Percentiles rank a stretch among this genome's conserved stretches.
Evolutionary conservation across 2,888 invertebrate genomes (phyloP).

Genomic region (Entomobrya multifasciata): DNA sequence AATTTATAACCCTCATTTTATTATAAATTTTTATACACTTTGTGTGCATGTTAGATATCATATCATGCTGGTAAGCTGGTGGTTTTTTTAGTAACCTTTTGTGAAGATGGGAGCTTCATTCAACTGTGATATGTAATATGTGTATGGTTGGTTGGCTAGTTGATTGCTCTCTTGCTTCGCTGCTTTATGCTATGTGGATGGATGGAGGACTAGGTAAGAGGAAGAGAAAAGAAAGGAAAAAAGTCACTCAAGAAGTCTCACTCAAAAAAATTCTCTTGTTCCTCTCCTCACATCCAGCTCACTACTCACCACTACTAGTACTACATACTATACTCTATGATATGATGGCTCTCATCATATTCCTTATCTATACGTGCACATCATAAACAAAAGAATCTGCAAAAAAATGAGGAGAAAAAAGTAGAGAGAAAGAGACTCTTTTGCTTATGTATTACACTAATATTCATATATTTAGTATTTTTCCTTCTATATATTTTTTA

Average conservation of each 20-base stretch:
- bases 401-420: background rate
- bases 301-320: background rate
- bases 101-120: constrained; percentile 59
- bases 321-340: too few relatives aligned
- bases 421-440: constrained; percentile 29
- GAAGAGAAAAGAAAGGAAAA: background rate
- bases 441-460: background rate
- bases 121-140: constrained; percentile 72
- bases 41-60: background rate
- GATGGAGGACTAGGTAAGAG: background rate
- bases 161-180: constrained; percentile 71
- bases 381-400: constrained; percentile 42
- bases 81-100: constrained; percentile 22
- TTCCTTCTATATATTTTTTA: background rate
- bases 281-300: background rate
- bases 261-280: constrained; percentile 30
- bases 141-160: constrained; percentile 65
- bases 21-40: background rate
- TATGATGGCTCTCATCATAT: background rate
- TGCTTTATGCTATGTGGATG: constrained; percentile 37
- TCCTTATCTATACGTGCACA: background rate
- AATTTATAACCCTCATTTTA: too few relatives aligned
- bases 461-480: constrained; percentile 13
- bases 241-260: constrained; percentile 44
- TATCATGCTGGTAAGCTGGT: background rate